Percentiles rank a stretch among this genome's conserved stretches.
Conservation (phyloP, 2,113 vertebrate genomes). For the Lepisosteus oculatus region DNA sequence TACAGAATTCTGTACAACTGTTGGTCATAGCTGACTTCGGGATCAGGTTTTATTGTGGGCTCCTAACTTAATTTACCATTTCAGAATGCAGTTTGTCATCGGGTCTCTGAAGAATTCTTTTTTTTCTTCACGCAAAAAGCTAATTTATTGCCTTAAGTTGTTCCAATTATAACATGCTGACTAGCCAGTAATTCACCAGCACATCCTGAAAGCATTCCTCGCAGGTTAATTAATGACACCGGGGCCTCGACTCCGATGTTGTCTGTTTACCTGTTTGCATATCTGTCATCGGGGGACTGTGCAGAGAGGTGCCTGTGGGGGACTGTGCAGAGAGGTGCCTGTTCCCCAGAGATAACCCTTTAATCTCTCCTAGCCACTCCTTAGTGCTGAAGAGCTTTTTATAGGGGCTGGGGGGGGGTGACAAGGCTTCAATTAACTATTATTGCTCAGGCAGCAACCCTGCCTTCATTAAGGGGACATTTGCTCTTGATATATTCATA, state of each 20-base stretch:
- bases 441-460: neutral
- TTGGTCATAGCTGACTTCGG: too few relatives aligned
- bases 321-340: neutral
- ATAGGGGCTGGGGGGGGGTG: too few relatives aligned
- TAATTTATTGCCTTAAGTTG: constrained; percentile 14
- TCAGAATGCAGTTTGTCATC: neutral
- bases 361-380: constrained; percentile 4
- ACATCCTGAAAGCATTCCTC: neutral
- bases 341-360: constrained; percentile 1
- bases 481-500: neutral
- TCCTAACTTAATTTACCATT: neutral
- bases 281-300: neutral
- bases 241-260: neutral
- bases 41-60: too few relatives aligned
- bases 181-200: neutral
- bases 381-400: neutral
- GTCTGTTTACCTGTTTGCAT: constrained; percentile 11
- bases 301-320: neutral
- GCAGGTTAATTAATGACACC: constrained; percentile 6
- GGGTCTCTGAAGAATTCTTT: neutral
- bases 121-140: neutral
- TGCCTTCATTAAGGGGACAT: neutral
- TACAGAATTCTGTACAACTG: too few relatives aligned
- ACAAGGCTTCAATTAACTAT: constrained; percentile 4
- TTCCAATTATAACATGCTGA: constrained; percentile 14